A percentile compares a stretch with the other conserved stretches of the same genome.
These are phyloP conservation scores for Nudaria mundana DNA, from an alignment of 2,888 invertebrate genomes.

Conservation along the genomic window DNA sequence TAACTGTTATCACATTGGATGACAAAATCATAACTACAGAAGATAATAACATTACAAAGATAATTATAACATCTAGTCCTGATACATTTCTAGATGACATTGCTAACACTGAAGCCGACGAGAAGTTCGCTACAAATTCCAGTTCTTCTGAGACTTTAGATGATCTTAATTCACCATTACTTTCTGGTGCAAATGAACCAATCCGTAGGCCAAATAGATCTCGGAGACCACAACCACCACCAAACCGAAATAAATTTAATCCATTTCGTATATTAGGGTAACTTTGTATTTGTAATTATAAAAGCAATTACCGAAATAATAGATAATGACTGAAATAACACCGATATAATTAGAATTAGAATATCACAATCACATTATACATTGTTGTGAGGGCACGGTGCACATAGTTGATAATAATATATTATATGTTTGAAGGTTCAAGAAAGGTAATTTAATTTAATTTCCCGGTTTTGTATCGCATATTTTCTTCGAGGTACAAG, in stretches of 20 bases:
- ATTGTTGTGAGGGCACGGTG: slow-evolving; percentile 64
- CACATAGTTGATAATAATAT: slow-evolving; percentile 64
- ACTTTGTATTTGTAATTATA: slow-evolving; percentile 14
- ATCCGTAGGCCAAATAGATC: slow-evolving; percentile 63
- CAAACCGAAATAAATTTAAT: slow-evolving; percentile 69
- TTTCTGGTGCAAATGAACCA: slow-evolving; percentile 70
- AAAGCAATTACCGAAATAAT: slow-evolving; percentile 48
- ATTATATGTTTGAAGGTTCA: slow-evolving; percentile 22
- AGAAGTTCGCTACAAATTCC: slow-evolving; percentile 27
- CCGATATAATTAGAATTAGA: slow-evolving; percentile 48
- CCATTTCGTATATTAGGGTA: slow-evolving; percentile 77
- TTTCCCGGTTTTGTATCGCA: too few relatives aligned
- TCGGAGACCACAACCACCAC: slow-evolving; percentile 59
- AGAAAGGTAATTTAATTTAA: too few relatives aligned
- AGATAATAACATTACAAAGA: slow-evolving; percentile 2
- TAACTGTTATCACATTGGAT: slow-evolving; percentile 5
- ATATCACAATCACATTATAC: slow-evolving; percentile 47
- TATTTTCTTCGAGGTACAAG: too few relatives aligned
- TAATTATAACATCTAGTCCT: slow-evolving; percentile 7
- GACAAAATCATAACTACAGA: slow-evolving; percentile 10
- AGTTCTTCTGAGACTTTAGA: slow-evolving; percentile 49
- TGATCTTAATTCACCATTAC: slow-evolving; percentile 68
- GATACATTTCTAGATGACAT: slow-evolving; percentile 11
- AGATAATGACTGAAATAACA: slow-evolving; percentile 54
- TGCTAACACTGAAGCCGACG: slow-evolving; percentile 14